Percentiles rank a stretch among this genome's conserved stretches.
These are phyloP conservation scores for Melanostigma gelatinosum DNA, from an alignment of 2,113 vertebrate species.

Conservation along the genomic window DNA sequence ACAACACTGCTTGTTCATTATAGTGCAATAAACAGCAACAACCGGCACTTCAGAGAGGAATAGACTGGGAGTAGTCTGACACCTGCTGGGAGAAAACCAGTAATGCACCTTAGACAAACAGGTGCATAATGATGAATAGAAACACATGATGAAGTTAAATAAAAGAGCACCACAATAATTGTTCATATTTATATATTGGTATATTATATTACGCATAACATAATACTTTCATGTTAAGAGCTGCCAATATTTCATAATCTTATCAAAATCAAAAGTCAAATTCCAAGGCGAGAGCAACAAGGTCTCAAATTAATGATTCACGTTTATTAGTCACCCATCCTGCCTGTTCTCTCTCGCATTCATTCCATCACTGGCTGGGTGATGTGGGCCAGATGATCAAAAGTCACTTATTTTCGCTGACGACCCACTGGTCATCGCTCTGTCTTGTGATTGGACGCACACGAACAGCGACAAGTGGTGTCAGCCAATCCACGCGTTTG, in stretches of 20 bases:
- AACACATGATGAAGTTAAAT: not conserved
- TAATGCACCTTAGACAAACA: slow-evolving; percentile 20
- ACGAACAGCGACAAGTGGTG: fast-evolving
- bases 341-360: not conserved
- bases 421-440: not conserved
- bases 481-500: slow-evolving; percentile 46
- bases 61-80: slow-evolving; percentile 44
- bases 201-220: not conserved
- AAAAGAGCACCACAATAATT: not conserved
- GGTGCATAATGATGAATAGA: not conserved
- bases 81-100: slow-evolving; percentile 58
- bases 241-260: not conserved
- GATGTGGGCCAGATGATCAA: slow-evolving; percentile 37
- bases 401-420: slow-evolving; percentile 24
- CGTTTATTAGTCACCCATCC: not conserved
- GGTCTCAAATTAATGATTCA: slow-evolving; percentile 32
- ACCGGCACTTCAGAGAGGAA: not conserved
- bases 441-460: slow-evolving; percentile 43
- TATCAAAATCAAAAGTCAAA: not conserved
- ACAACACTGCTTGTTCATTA: not conserved
- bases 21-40: not conserved
- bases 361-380: not conserved
- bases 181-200: not conserved
- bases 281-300: not conserved
- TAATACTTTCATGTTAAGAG: not conserved